These are phyloP conservation scores for Brachyhypopomus occidentalis DNA, from an alignment of 2,113 vertebrate species.

Conservation along the genomic window DNA sequence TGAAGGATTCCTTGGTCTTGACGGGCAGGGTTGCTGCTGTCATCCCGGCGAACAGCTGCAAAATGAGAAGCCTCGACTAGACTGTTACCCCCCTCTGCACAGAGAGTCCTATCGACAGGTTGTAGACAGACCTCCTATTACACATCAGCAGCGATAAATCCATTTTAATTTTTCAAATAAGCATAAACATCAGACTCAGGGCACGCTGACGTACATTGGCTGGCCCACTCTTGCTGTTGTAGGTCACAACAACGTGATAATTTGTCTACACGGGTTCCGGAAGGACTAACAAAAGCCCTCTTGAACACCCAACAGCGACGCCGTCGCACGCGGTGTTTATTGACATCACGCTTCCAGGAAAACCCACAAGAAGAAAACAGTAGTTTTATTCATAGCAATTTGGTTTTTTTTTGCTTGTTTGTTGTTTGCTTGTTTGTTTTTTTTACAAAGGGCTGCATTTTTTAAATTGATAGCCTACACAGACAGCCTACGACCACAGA, in stretches of 20 bases:
- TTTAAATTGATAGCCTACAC: too few relatives aligned
- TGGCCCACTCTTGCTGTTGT: not conserved
- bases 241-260: constrained; percentile 18
- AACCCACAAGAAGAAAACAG: not conserved
- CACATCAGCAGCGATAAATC: not conserved
- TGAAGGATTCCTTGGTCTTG: not conserved
- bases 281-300: not conserved
- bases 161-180: not conserved
- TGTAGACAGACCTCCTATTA: not conserved
- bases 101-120: not conserved
- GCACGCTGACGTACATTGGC: not conserved
- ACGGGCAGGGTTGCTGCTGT: not conserved
- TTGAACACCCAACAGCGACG: not conserved
- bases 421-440: too few relatives aligned
- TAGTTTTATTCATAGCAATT: too few relatives aligned
- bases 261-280: not conserved
- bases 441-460: too few relatives aligned
- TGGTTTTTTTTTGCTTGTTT: too few relatives aligned
- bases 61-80: not conserved
- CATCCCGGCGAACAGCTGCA: not conserved
- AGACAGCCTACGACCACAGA: too few relatives aligned
- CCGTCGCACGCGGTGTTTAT: constrained; percentile 12
- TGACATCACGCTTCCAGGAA: not conserved
- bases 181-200: not conserved
- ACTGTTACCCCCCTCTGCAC: not conserved